Evolutionary conservation across 2,797 vertebrate species (phyloP), one percentile per base, ranked within the genome.

Genomic region (Leptatherina wallacei): DNA sequence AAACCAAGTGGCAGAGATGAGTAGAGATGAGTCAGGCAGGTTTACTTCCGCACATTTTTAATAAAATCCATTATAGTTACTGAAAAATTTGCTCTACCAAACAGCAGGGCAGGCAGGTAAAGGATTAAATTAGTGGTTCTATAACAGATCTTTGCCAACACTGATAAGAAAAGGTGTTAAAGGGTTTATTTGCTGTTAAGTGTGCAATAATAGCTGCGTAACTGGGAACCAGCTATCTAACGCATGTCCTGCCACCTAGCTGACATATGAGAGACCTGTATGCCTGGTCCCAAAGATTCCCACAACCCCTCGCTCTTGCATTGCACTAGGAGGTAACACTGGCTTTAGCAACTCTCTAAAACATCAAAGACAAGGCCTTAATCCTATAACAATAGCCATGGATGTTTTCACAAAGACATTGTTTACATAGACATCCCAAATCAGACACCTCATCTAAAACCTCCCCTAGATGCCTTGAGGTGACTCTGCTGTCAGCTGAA

Each of bases 351-450:
- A 81, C 83, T 90, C 86, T 92, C 91, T 92, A 91, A 61, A 71
- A 90, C 92, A 94, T 96, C 92, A 95, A 95, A 96, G 92, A 89
- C 75, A 42, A 82, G 85, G 86, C 86, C 90, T 93, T 93, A 95
- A 95, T 88, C 92, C 86, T 81, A 80, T 64, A 82, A 90, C 88
- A 93, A 84, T 87, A 86, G 75, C 90, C 89, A 89, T 86, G 87
- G 90, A 91, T 91, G 93, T 84, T 86, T 86, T 84, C 85, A 94
- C 93, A 95, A 94, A 95, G 93, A 81, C 83, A 86, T 75, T 88
- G 94, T 94, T 95, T 93, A 92, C 86, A 86, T 84, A 93, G 93
- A 93, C 88, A 92, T 94, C 86, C 94, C 93, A 92, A 94, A 92
- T 91, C 90, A 90, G 94, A 96, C 95, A 93, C 93, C 93, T 95